These are phyloP conservation scores for Orientallactaga sibirica DNA, from an alignment of 2,797 vertebrate species.

Conservation along the genomic window DNA sequence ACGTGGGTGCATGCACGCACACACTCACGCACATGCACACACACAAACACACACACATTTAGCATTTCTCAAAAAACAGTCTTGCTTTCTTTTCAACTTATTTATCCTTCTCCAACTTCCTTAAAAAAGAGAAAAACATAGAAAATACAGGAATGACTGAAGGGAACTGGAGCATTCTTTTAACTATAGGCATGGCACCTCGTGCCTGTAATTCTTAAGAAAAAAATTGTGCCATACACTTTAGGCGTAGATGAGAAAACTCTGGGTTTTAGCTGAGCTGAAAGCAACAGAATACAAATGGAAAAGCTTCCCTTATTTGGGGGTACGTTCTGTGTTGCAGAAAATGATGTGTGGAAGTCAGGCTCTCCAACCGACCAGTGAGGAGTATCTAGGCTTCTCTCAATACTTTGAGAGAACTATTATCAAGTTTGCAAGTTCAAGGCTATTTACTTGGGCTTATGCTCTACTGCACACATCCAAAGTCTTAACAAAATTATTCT, in stretches of 20 bases:
- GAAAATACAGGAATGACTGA: constrained; percentile 65
- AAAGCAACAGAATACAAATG: constrained; percentile 65
- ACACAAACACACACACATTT: constrained; percentile 6
- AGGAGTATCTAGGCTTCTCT: constrained; percentile 55
- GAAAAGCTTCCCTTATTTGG: constrained; percentile 72
- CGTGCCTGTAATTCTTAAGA: constrained; percentile 82
- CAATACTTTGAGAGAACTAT: constrained; percentile 46
- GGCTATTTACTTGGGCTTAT: constrained; percentile 69
- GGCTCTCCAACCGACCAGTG: constrained; percentile 59
- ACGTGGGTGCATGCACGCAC: background rate
- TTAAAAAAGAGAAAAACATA: constrained; percentile 75
- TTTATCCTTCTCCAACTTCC: constrained; percentile 71
- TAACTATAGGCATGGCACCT: constrained; percentile 84
- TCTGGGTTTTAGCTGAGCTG: constrained; percentile 20
- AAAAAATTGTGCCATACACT: constrained; percentile 79
- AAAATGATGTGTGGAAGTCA: constrained; percentile 75
- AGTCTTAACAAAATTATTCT: constrained; percentile 77
- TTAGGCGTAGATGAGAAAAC: constrained; percentile 79
- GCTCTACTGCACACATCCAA: constrained; percentile 66
- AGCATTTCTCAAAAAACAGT: constrained; percentile 66
- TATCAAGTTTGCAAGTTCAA: constrained; percentile 80
- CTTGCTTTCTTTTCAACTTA: constrained; percentile 76
- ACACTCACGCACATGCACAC: background rate
- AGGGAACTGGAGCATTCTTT: constrained; percentile 82
- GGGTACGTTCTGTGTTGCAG: constrained; percentile 76